These are phyloP conservation scores for Mirounga angustirostris DNA, from an alignment of 2,113 vertebrate species.

Conservation along the genomic window DNA sequence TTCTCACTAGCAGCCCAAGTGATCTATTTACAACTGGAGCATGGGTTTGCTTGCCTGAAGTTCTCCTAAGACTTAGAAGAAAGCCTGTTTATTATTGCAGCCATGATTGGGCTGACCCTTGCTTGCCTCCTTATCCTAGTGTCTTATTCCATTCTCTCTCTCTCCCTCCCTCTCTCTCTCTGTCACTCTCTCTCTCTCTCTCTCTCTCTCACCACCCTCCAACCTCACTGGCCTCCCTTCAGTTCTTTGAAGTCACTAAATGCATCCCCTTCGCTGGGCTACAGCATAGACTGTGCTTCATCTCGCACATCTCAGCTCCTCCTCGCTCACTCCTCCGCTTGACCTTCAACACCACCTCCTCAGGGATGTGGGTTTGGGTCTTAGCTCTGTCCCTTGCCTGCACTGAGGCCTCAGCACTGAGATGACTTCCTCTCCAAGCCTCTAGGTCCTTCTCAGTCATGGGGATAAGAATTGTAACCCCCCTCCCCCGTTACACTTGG, in stretches of 20 bases:
- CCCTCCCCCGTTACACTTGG: background rate
- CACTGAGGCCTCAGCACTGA: rapidly evolving
- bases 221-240: background rate
- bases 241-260: background rate
- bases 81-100: background rate
- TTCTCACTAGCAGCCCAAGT: background rate
- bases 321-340: background rate
- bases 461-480: background rate
- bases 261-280: background rate
- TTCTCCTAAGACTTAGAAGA: background rate
- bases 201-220: background rate
- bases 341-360: background rate
- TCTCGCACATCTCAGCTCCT: background rate
- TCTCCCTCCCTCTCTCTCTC: background rate
- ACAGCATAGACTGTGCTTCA: background rate
- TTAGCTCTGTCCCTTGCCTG: background rate
- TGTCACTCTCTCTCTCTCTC: background rate
- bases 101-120: background rate
- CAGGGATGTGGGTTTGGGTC: background rate
- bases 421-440: background rate
- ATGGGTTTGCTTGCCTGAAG: background rate
- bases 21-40: background rate
- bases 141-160: background rate
- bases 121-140: background rate
- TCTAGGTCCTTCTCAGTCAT: background rate